phyloP scores from a whole-genome alignment of 2,113 vertebrate species.

The Ornithorhynchus anatinus region DNA sequence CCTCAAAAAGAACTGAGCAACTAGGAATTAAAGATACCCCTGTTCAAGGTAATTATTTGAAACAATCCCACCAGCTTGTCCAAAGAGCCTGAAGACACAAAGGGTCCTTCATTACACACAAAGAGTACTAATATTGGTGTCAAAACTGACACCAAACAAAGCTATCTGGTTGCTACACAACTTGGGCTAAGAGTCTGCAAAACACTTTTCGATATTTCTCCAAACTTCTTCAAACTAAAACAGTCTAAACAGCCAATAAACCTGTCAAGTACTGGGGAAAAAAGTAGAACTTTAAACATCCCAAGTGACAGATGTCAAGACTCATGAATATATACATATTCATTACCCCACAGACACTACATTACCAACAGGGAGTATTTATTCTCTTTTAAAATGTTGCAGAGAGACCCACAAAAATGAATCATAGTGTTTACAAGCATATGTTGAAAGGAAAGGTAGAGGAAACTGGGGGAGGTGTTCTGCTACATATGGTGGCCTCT shows the following conservation, averaged over 20 bases:
- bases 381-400: conserved; percentile 9
- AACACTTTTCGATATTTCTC: conserved; percentile 21
- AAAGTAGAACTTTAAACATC: conserved; percentile 33
- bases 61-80: not conserved
- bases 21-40: too few species aligned
- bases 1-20: too few species aligned
- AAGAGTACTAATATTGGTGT: conserved; percentile 17
- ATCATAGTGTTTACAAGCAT: not conserved
- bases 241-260: conserved; percentile 44
- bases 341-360: conserved; percentile 36
- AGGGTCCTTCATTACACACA: conserved; percentile 32
- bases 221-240: conserved; percentile 22
- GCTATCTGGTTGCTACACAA: conserved; percentile 9
- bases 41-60: too few species aligned
- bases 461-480: too few species aligned
- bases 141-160: conserved; percentile 10
- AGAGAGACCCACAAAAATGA: not conserved
- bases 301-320: conserved; percentile 53
- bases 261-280: conserved; percentile 12
- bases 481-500: not conserved
- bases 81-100: not conserved
- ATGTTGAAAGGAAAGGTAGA: too few species aligned
- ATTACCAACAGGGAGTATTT: conserved; percentile 20
- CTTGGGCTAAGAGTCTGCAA: not conserved
- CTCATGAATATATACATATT: conserved; percentile 53